Conservation (phyloP, 2,888 invertebrate species). For the Trissolcus brochymenae region DNA sequence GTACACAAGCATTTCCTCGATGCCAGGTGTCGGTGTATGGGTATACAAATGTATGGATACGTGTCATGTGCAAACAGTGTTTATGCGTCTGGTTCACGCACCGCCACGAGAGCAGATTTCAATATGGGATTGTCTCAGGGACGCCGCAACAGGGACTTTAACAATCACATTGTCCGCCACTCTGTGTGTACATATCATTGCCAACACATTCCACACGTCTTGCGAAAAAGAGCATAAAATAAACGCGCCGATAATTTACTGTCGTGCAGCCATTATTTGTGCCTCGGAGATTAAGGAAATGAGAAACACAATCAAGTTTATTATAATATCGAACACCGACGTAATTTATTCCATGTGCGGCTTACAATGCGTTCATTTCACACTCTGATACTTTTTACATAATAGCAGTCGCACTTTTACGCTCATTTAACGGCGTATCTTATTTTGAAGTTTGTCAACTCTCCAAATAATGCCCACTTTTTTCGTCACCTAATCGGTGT, state of each 20-base stretch:
- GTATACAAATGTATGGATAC: slow-evolving; percentile 7
- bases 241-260: slow-evolving; percentile 56
- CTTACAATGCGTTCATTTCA: slow-evolving; percentile 44
- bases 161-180: slow-evolving; percentile 58
- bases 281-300: slow-evolving; percentile 55
- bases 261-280: slow-evolving; percentile 50
- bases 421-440: slow-evolving; percentile 26
- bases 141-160: slow-evolving; percentile 59
- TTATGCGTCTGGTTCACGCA: slow-evolving; percentile 47
- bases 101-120: slow-evolving; percentile 51
- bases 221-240: slow-evolving; percentile 57
- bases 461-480: slow-evolving; percentile 11
- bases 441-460: slow-evolving; percentile 38
- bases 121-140: slow-evolving; percentile 61
- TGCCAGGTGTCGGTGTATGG: slow-evolving; percentile 11
- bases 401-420: slow-evolving; percentile 32
- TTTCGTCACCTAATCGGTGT: slow-evolving; percentile 11
- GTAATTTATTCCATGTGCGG: slow-evolving; percentile 41
- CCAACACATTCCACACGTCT: slow-evolving; percentile 53
- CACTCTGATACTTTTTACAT: slow-evolving; percentile 32
- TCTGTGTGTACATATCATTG: slow-evolving; percentile 51
- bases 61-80: slow-evolving; percentile 22
- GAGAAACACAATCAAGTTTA: slow-evolving; percentile 54
- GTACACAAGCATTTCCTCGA: slow-evolving; percentile 40
- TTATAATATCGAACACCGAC: slow-evolving; percentile 46